Evolutionary conservation across 2,888 invertebrate genomes (phyloP).

Genomic region (Petrophora chlorosata): DNA sequence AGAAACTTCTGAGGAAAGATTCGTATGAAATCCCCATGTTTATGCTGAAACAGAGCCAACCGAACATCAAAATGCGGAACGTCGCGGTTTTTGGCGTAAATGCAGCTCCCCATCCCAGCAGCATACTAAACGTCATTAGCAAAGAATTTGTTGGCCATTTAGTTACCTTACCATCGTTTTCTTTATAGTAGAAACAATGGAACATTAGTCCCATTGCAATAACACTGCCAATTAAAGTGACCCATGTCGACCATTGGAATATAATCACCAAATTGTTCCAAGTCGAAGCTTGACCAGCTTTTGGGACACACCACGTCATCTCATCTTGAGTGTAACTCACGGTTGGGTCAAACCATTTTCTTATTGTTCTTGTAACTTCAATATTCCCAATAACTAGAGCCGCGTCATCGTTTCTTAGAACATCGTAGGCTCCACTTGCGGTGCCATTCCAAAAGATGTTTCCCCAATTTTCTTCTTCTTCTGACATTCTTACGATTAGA

Average conservation of each 20-base stretch:
- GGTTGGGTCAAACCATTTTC: slow-evolving; percentile 76
- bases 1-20: slow-evolving; percentile 77
- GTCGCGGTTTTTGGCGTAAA: slow-evolving; percentile 68
- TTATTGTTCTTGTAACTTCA: slow-evolving; percentile 69
- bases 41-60: slow-evolving; percentile 77
- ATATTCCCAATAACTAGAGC: slow-evolving; percentile 76
- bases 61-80: slow-evolving; percentile 72
- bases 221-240: slow-evolving; percentile 63
- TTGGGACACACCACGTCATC: slow-evolving; percentile 77
- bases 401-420: slow-evolving; percentile 60
- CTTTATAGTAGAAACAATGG: slow-evolving; percentile 66
- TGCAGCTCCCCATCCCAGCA: slow-evolving; percentile 72
- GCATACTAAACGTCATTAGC: slow-evolving; percentile 74
- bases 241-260: slow-evolving; percentile 77
- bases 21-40: slow-evolving; percentile 79
- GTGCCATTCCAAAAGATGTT: slow-evolving; percentile 60
- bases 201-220: slow-evolving; percentile 67
- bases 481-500: slow-evolving; percentile 65
- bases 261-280: slow-evolving; percentile 78
- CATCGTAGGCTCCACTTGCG: slow-evolving; percentile 65
- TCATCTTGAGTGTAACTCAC: slow-evolving; percentile 78
- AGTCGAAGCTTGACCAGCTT: slow-evolving; percentile 68
- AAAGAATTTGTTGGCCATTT: slow-evolving; percentile 78
- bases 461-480: slow-evolving; percentile 71
- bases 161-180: slow-evolving; percentile 56